A percentile compares a stretch with the other conserved stretches of the same genome.
Evolutionary conservation across 30 jellyfish, hydroid and myxozoan genomes (phyloP).

Genomic region (Turritopsis rubra): DNA sequence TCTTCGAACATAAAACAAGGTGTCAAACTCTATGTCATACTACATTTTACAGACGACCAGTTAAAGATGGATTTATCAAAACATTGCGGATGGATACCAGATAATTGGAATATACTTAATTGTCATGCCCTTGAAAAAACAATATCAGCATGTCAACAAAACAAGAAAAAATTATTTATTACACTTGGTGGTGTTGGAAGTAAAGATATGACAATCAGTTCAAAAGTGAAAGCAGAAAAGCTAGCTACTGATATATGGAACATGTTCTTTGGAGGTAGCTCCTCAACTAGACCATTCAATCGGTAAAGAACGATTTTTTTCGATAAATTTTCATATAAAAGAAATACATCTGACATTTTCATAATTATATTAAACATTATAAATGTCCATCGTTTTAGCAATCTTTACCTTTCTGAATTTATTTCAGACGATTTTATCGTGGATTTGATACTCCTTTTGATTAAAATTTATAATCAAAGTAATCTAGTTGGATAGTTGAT

Average conservation of each 20-base stretch:
- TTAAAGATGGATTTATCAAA: neutral
- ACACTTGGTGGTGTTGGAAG: slow-evolving; percentile 13
- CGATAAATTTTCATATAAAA: no score
- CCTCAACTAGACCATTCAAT: neutral
- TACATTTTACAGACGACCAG: neutral
- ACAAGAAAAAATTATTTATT: neutral
- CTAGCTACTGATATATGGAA: slow-evolving; percentile 10
- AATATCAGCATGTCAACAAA: neutral
- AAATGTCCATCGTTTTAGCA: no score
- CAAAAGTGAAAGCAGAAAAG: slow-evolving; percentile 4
- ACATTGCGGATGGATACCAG: neutral
- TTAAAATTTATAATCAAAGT: no score
- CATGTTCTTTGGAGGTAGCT: slow-evolving; percentile 10
- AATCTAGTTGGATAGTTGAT: no score
- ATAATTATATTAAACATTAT: no score
- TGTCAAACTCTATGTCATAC: neutral
- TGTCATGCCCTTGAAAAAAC: neutral
- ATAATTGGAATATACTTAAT: neutral
- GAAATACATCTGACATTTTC: no score
- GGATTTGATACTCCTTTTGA: no score
- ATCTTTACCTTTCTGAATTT: no score
- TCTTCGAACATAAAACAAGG: no score
- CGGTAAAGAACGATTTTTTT: neutral
- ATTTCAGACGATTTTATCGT: no score
- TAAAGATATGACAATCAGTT: neutral